Conservation (phyloP, 2,113 vertebrate species). For the Dicentrarchus labrax region DNA sequence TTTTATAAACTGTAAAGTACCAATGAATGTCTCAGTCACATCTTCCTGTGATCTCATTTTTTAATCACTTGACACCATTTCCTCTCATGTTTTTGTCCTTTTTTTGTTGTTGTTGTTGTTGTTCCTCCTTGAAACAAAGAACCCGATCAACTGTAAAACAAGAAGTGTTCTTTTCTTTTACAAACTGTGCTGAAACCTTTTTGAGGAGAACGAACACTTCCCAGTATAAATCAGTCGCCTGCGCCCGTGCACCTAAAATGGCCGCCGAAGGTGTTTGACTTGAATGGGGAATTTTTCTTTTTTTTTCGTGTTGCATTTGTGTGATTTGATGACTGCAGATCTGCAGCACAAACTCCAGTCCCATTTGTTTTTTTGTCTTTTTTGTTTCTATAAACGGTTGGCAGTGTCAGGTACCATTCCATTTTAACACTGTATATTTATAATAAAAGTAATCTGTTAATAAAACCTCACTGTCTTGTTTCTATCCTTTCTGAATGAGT, state of each 20-base stretch:
- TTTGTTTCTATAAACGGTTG: slow-evolving; percentile 47
- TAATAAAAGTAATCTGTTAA: slow-evolving; percentile 76
- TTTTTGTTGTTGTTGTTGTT: neutral
- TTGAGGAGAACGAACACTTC: neutral
- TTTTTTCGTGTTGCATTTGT: neutral
- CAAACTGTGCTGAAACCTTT: neutral
- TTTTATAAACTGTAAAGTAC: slow-evolving; percentile 15
- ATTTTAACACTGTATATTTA: slow-evolving; percentile 82
- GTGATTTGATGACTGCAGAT: slow-evolving; percentile 16
- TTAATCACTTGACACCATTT: slow-evolving; percentile 4
- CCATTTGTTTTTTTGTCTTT: neutral
- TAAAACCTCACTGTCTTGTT: neutral
- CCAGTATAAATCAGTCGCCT: neutral
- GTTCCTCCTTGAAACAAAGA: neutral
- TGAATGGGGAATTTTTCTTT: neutral
- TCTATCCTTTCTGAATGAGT: neutral
- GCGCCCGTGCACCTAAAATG: neutral
- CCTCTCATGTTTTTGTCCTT: neutral
- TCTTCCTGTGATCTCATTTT: slow-evolving; percentile 35
- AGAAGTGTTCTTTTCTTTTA: neutral
- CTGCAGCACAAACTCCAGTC: slow-evolving; percentile 45
- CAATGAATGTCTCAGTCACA: slow-evolving; percentile 56
- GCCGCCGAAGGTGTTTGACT: neutral
- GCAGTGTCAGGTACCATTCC: slow-evolving; percentile 79
- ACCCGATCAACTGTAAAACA: slow-evolving; percentile 9